Evolutionary conservation across 2,113 vertebrate genomes (phyloP).

Genomic region (Psilopsiagon aymara): DNA sequence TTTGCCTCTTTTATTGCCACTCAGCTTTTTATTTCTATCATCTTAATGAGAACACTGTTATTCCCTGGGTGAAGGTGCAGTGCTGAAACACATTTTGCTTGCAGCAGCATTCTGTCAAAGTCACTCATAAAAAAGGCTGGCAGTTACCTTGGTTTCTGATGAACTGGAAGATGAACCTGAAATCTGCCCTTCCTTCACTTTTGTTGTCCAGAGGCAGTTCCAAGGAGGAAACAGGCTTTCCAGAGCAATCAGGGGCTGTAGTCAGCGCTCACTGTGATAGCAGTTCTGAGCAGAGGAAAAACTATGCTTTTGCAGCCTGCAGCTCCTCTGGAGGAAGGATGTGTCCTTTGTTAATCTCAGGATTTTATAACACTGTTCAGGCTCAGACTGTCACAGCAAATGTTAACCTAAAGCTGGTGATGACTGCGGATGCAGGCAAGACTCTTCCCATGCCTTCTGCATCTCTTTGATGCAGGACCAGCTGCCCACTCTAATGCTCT

Average conservation of each 20-base stretch:
- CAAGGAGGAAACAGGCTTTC: neutral
- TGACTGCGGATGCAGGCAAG: neutral
- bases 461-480: neutral
- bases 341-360: neutral
- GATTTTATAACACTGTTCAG: neutral
- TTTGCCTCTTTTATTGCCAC: neutral
- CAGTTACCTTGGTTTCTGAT: neutral
- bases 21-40: neutral
- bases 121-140: neutral
- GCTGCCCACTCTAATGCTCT: slow-evolving; percentile 27
- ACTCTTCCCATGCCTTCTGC: neutral
- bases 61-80: neutral
- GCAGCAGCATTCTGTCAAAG: neutral
- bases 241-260: neutral
- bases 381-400: neutral
- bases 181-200: neutral
- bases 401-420: neutral
- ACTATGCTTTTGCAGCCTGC: neutral
- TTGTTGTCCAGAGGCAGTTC: neutral
- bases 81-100: neutral
- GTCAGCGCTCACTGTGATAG: neutral
- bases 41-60: neutral
- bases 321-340: neutral
- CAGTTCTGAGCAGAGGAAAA: neutral
- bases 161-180: neutral